Percentiles rank a stretch among this genome's conserved stretches.
Conservation (phyloP, 2,113 vertebrate genomes). For the mouse (Mus musculus) region GRCm39 chr11:97584001-97584500, state of each 20-base stretch:
- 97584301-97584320: constrained; percentile 92
- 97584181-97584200: not conserved
- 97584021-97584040: not conserved
- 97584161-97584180: not conserved
- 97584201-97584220: fast-evolving
- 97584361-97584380: not conserved
- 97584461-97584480: not conserved
- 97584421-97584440: not conserved
- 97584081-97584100: no score
- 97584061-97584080: not conserved
- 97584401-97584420: constrained; percentile 36
- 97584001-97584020: not conserved
- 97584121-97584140: not conserved
- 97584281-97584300: constrained; percentile 95
- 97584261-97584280: constrained; percentile 96
- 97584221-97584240: constrained; percentile 85
- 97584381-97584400: constrained; percentile 50
- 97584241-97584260: constrained; percentile 98
- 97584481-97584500: not conserved
- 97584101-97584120: not conserved
- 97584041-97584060: not conserved
- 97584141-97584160: not conserved
- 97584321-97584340: constrained; percentile 89
- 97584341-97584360: constrained; percentile 88
- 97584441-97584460: not conserved